A percentile compares a stretch with the other conserved stretches of the same genome.
These are phyloP conservation scores for Apamea crenata DNA, from an alignment of 2,888 invertebrate species.

Conservation along the genomic window DNA sequence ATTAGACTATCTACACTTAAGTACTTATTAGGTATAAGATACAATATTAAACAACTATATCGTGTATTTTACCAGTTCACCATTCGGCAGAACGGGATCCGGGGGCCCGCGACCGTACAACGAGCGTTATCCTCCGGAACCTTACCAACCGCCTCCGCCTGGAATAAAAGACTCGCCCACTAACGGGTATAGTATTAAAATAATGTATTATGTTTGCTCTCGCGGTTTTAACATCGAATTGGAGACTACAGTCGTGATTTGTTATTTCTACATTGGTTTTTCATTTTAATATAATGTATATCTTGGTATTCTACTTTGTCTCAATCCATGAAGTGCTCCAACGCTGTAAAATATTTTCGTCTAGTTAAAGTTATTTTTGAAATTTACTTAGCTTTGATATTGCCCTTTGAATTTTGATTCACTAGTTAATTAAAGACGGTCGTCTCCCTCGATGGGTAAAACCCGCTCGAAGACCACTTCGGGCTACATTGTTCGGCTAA, in stretches of 20 bases:
- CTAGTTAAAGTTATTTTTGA: slow-evolving; percentile 20
- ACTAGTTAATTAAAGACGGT: slow-evolving; percentile 48
- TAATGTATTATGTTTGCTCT: slow-evolving; percentile 14
- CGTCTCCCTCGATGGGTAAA: slow-evolving; percentile 67
- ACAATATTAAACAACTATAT: not conserved
- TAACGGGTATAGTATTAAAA: slow-evolving; percentile 81
- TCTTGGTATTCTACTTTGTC: slow-evolving; percentile 33
- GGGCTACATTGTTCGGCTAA: slow-evolving; percentile 48
- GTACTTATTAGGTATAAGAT: not conserved
- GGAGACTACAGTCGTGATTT: slow-evolving; percentile 60
- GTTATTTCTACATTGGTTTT: slow-evolving; percentile 45
- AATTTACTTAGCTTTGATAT: slow-evolving; percentile 28
- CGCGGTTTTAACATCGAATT: slow-evolving; percentile 63
- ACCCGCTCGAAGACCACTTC: slow-evolving; percentile 33
- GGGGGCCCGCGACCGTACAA: slow-evolving; percentile 70
- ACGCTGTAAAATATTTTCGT: slow-evolving; percentile 26
- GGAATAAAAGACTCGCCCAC: slow-evolving; percentile 90
- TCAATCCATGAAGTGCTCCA: slow-evolving; percentile 29
- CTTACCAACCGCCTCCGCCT: slow-evolving; percentile 91
- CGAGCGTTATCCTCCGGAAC: slow-evolving; percentile 80
- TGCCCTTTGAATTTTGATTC: slow-evolving; percentile 36
- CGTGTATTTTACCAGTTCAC: slow-evolving; percentile 64
- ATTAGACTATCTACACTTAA: not conserved
- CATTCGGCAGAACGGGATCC: slow-evolving; percentile 78
- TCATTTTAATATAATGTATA: slow-evolving; percentile 37